Conservation (phyloP, 2,888 invertebrate genomes). For the Coleophora flavipennella region DNA sequence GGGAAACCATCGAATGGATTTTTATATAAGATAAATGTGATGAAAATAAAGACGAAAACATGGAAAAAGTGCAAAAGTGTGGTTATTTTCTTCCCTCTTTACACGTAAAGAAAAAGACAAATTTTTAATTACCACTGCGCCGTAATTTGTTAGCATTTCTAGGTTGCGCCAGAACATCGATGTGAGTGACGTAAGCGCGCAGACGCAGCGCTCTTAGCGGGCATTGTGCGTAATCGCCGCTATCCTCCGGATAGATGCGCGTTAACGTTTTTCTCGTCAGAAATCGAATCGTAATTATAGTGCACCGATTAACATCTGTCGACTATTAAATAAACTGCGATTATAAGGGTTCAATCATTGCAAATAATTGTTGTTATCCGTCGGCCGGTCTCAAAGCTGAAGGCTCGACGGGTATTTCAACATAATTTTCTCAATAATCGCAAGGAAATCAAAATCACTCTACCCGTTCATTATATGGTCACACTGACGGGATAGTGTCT, state of each 20-base stretch:
- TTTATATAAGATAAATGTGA: too few species aligned
- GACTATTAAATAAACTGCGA: constrained; percentile 68
- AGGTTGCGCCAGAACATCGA: background rate
- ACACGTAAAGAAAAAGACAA: too few species aligned
- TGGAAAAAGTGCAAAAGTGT: too few species aligned
- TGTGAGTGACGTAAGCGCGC: background rate
- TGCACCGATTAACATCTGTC: constrained; percentile 69
- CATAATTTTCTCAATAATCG: constrained; percentile 70
- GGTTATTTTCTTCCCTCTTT: too few species aligned
- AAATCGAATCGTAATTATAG: constrained; percentile 66
- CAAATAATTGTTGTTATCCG: constrained; percentile 73
- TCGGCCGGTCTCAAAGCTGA: constrained; percentile 65
- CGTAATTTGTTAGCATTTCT: too few species aligned
- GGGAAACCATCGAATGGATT: too few species aligned
- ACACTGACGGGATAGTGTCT: constrained; percentile 42
- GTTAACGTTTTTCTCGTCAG: constrained; percentile 62
- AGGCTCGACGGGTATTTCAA: constrained; percentile 36
- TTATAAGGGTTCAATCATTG: constrained; percentile 71
- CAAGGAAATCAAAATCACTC: constrained; percentile 60
- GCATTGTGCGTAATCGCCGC: constrained; percentile 32
- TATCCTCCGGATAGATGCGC: constrained; percentile 25
- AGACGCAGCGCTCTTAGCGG: background rate
- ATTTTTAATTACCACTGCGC: too few species aligned
- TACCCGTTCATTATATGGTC: constrained; percentile 66
- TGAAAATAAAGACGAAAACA: too few species aligned